Evolutionary conservation across 2,797 vertebrate genomes (phyloP).

Genomic region (Urophycis tenuis): DNA sequence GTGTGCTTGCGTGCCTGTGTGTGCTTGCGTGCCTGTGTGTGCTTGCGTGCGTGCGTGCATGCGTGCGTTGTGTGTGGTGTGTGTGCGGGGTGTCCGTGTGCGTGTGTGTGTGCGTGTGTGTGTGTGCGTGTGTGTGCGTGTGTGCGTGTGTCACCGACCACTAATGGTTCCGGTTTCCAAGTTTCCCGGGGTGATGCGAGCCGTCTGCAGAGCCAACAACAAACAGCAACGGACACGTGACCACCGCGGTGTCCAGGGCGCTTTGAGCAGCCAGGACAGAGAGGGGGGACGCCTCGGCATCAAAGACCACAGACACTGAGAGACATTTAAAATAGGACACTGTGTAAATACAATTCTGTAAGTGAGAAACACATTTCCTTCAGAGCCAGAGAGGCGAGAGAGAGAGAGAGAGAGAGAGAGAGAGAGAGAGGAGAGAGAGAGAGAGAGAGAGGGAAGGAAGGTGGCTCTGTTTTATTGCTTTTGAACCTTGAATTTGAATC

Average conservation of each 20-base stretch:
- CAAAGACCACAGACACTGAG: too few relatives aligned
- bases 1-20: too few relatives aligned
- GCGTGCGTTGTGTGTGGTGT: too few relatives aligned
- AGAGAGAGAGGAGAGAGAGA: neutral
- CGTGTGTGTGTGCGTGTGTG: conserved; percentile 20
- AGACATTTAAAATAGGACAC: too few relatives aligned
- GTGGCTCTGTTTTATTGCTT: too few relatives aligned
- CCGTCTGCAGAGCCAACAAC: conserved; percentile 37
- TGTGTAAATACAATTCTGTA: too few relatives aligned
- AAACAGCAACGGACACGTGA: conserved; percentile 19
- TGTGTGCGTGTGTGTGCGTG: neutral
- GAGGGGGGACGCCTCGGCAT: too few relatives aligned
- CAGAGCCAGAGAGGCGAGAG: conserved; percentile 12
- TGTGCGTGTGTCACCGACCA: conserved; percentile 11
- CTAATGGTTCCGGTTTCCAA: conserved; percentile 53
- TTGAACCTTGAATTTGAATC: too few relatives aligned
- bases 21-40: too few relatives aligned
- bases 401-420: conserved; percentile 18
- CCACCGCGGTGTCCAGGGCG: conserved; percentile 37
- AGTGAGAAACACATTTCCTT: too few relatives aligned
- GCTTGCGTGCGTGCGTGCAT: too few relatives aligned
- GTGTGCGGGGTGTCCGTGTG: too few relatives aligned
- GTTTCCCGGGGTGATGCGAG: conserved; percentile 43
- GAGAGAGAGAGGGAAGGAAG: conserved; percentile 4
- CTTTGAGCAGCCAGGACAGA: neutral